phyloP scores from a whole-genome alignment of 2,113 vertebrate species.

The Pelvicachromis taeniatus region DNA sequence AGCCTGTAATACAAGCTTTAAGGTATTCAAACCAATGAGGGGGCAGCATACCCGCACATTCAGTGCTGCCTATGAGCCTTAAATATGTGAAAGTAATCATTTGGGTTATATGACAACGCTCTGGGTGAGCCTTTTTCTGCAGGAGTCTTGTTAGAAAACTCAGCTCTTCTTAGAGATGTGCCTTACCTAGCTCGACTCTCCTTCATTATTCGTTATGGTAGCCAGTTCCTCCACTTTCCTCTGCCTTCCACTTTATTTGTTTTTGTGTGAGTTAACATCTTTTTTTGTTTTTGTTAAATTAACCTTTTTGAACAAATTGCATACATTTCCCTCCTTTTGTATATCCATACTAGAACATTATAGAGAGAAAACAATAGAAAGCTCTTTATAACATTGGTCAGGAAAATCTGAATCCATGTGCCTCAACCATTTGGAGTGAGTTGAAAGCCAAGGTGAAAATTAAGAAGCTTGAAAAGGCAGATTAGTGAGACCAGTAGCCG shows the following conservation, averaged over 20 bases:
- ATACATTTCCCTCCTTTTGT: not conserved
- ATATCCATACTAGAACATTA: not conserved
- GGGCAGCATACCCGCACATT: not conserved
- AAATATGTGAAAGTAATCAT: not conserved
- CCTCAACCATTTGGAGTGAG: not conserved
- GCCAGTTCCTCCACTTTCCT: not conserved
- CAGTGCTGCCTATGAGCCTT: not conserved
- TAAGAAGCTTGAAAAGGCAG: not conserved
- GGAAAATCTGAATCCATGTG: not conserved
- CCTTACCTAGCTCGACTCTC: not conserved
- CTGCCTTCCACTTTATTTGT: not conserved
- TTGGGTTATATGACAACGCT: not conserved
- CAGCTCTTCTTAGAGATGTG: not conserved
- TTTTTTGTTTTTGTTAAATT: not conserved
- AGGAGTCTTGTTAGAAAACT: not conserved
- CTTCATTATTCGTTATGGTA: not conserved
- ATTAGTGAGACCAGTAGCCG: not conserved
- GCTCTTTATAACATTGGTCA: not conserved
- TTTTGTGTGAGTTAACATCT: not conserved
- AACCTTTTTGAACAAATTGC: not conserved
- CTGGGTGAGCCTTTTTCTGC: not conserved
- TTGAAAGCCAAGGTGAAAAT: not conserved
- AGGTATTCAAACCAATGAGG: not conserved
- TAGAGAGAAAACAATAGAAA: not conserved
- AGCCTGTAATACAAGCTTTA: constrained; percentile 23